Evolutionary conservation across 2,888 invertebrate genomes (phyloP), one percentile per base, ranked within the genome.

Genomic region (Scotopteryx bipunctaria): DNA sequence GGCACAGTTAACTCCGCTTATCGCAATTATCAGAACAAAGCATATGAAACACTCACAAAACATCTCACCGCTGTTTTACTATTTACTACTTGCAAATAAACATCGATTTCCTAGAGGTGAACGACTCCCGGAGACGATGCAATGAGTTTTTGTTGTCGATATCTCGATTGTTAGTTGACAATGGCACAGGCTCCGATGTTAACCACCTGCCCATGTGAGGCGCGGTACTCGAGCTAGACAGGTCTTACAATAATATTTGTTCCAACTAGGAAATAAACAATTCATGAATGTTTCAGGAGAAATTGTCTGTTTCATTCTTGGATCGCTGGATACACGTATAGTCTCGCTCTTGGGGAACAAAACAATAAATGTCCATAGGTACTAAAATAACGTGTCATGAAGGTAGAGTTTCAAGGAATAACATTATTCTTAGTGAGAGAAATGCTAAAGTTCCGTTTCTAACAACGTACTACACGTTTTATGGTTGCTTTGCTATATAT

Each of bases 71-170:
- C 55, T 61, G 53, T 50, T 59, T 43, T 46, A 45, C 23, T 23
- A 35, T 29, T 29, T 13, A 49, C 9, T 40, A 46, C 31, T 54
- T 48, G 54, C 40, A 35, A 54, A 54, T 77, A 76, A 80, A 78
- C 74, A 78, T 65, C 64, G 71, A 75, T 78, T 82, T 78, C 73
- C 60, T 58, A 71, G 71, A 64, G 83, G 81, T 83, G 76, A 83
- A 81, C 67, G 83, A 80, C 81, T 69, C 62, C 52, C 45, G 56
- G 54, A 61, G 66, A 63, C 66, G 41, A 31, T 42, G 55, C 54
- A 46, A 47, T 42, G 21, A 33, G 62, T 79, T 78, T 80, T 79
- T 77, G 70, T 67, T 53, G 66, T 49, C 55, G 64, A 64, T 69
- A 68, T 71, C 71, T 65, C 67, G 70, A 64, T 75, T 80, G 80